These are phyloP conservation scores for Cephalopholis sonnerati DNA, from an alignment of 2,113 vertebrate species.

Conservation along the genomic window DNA sequence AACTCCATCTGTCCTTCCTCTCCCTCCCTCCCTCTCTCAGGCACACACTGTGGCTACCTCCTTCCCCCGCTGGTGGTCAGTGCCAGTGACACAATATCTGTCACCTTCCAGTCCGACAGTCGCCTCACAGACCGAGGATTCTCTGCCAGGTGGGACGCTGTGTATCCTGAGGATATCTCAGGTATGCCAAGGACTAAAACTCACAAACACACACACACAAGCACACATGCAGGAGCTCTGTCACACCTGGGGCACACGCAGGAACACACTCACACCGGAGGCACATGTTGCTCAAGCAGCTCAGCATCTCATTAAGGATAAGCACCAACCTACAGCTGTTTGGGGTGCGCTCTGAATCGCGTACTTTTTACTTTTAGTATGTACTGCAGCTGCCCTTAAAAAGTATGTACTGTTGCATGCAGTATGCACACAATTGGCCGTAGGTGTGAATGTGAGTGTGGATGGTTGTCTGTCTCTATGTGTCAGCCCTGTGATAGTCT, in stretches of 20 bases:
- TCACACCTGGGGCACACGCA: conserved; percentile 6
- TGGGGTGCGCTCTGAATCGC: too few species aligned
- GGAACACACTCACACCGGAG: conserved; percentile 48
- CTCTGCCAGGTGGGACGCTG: conserved; percentile 83
- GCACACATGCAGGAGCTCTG: background rate
- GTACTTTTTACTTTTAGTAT: too few species aligned
- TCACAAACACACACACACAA: background rate
- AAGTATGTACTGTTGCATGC: too few species aligned
- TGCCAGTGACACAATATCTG: conserved; percentile 73
- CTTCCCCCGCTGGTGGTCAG: conserved; percentile 83
- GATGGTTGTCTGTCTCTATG: too few species aligned
- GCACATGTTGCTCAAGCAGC: conserved; percentile 16
- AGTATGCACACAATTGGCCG: too few species aligned
- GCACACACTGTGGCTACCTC: conserved; percentile 81
- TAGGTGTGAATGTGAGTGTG: too few species aligned
- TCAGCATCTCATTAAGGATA: conserved; percentile 42
- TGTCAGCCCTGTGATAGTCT: too few species aligned
- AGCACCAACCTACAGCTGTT: background rate
- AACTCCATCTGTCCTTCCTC: conserved; percentile 4
- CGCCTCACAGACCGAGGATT: conserved; percentile 83
- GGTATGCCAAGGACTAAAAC: conserved; percentile 72
- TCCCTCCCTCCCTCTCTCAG: conserved; percentile 58
- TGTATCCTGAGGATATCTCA: conserved; percentile 83
- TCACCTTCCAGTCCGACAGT: conserved; percentile 82
- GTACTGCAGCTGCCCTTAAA: too few species aligned